Evolutionary conservation across 2,888 invertebrate species (phyloP).

Genomic region (Pecten maximus): DNA sequence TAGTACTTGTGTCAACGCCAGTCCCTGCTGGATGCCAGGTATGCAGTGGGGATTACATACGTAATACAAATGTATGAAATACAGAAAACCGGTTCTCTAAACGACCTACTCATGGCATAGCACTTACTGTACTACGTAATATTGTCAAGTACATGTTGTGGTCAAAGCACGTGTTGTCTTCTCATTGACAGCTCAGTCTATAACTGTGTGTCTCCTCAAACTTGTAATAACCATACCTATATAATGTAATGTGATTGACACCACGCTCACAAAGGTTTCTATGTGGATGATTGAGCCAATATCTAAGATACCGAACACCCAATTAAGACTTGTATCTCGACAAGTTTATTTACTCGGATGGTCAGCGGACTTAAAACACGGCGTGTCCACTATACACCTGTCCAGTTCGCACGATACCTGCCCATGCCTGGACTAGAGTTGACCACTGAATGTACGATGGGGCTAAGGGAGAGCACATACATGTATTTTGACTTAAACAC

Average conservation of each 20-base stretch:
- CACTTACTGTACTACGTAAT: neutral
- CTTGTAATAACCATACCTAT: neutral
- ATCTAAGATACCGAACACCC: neutral
- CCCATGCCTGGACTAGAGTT: neutral
- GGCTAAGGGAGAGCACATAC: neutral
- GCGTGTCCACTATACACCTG: slow-evolving; percentile 3
- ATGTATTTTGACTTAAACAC: neutral
- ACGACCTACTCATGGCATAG: neutral
- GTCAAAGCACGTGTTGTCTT: neutral
- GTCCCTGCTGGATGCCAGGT: neutral
- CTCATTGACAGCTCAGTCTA: neutral
- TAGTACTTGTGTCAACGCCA: neutral
- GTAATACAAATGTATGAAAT: neutral
- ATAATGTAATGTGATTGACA: neutral
- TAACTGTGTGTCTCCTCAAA: neutral
- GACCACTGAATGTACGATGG: neutral
- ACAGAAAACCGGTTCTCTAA: neutral
- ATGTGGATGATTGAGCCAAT: neutral
- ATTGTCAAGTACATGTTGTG: neutral
- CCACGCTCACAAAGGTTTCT: neutral
- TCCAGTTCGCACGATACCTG: neutral
- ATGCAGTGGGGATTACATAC: neutral
- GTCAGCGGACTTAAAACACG: neutral
- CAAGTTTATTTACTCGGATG: slow-evolving; percentile 10
- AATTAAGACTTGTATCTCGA: neutral